Percentiles rank a stretch among this genome's conserved stretches.
Conservation (phyloP, 2,888 invertebrate species). For the Augiades crinisus region DNA sequence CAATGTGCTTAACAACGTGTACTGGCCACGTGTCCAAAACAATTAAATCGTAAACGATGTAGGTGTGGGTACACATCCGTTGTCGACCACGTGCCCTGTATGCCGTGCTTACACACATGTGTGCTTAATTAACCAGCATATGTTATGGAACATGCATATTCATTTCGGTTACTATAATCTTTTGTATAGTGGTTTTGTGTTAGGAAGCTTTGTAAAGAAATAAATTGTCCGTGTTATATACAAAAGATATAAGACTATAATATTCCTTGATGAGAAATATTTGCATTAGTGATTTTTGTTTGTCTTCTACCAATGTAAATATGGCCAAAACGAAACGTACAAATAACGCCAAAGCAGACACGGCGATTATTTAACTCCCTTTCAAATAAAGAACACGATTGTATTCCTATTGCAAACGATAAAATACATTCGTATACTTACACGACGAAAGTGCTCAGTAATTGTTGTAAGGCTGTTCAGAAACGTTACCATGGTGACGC, state of each 20-base stretch:
- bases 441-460: constrained; percentile 29
- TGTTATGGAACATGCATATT: neutral
- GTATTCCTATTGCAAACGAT: too few relatives aligned
- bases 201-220: too few relatives aligned
- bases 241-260: too few relatives aligned
- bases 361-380: too few relatives aligned
- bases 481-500: constrained; percentile 32
- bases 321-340: too few relatives aligned
- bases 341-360: too few relatives aligned
- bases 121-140: neutral
- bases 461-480: constrained; percentile 26
- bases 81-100: constrained; percentile 46
- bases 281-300: too few relatives aligned
- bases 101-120: neutral
- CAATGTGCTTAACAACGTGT: constrained; percentile 50
- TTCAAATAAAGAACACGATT: too few relatives aligned
- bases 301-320: too few relatives aligned
- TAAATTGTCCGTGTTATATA: too few relatives aligned
- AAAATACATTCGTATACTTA: constrained; percentile 10
- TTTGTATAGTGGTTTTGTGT: too few relatives aligned
- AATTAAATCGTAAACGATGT: constrained; percentile 58
- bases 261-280: too few relatives aligned
- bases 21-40: constrained; percentile 53
- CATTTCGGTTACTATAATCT: neutral
- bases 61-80: constrained; percentile 48